Evolutionary conservation across 64 coral and sea anemone genomes (phyloP).

Genomic region (Montipora capricornis): DNA sequence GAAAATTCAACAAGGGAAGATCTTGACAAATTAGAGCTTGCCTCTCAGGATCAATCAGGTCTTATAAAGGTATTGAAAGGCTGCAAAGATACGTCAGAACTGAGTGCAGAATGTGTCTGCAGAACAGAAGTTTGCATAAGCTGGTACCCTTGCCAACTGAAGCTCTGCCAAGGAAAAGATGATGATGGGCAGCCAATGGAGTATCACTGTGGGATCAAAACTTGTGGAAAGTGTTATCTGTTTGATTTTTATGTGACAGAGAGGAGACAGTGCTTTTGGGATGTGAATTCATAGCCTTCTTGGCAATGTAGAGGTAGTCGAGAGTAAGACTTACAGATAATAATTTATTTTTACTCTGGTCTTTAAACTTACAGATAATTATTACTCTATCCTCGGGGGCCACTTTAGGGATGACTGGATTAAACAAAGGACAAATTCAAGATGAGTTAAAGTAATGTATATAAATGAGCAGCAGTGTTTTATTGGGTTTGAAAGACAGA

Average conservation of each 20-base stretch:
- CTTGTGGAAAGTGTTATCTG: slow-evolving; percentile 93
- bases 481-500: no score
- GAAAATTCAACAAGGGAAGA: slow-evolving; percentile 75
- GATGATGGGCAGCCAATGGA: slow-evolving; percentile 63
- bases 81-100: slow-evolving; percentile 72
- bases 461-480: no score
- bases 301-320: background rate
- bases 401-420: no score
- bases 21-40: slow-evolving; percentile 48
- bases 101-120: slow-evolving; percentile 81
- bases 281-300: slow-evolving; percentile 7
- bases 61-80: slow-evolving; percentile 48
- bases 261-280: slow-evolving; percentile 92
- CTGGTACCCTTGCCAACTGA: slow-evolving; percentile 97
- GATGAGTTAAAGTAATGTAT: no score
- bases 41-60: slow-evolving; percentile 61
- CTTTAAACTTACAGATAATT: no score
- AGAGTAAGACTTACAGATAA: no score
- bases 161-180: slow-evolving; percentile 87
- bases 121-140: slow-evolving; percentile 83
- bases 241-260: slow-evolving; percentile 90
- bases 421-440: no score
- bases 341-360: no score
- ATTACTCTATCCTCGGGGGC: no score
- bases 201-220: slow-evolving; percentile 97